phyloP scores from a whole-genome alignment of 2,888 invertebrate species.

The Halocaridina rubra region DNA sequence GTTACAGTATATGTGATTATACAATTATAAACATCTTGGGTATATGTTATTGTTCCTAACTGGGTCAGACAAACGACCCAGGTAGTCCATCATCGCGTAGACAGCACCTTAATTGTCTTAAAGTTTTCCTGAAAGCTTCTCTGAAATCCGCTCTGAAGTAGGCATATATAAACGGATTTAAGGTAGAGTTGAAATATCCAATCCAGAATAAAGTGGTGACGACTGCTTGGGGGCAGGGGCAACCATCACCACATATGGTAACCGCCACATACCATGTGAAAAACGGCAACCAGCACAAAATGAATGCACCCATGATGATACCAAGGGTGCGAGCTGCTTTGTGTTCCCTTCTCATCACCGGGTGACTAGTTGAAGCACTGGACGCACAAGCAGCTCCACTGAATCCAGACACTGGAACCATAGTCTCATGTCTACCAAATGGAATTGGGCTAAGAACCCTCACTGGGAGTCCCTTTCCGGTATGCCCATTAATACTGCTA shows the following conservation, averaged over 20 bases:
- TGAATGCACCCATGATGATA: slow-evolving; percentile 98
- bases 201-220: slow-evolving; percentile 75
- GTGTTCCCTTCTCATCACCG: slow-evolving; percentile 74
- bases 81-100: slow-evolving; percentile 24
- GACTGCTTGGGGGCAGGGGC: slow-evolving; percentile 85
- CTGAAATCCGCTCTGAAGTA: slow-evolving; percentile 98
- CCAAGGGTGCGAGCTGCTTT: slow-evolving; percentile 95
- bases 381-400: neutral
- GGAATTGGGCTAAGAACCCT: slow-evolving; percentile 45
- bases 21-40: neutral
- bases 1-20: neutral
- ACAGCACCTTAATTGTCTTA: slow-evolving; percentile 54
- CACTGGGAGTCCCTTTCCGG: slow-evolving; percentile 37
- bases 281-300: slow-evolving; percentile 96
- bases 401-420: neutral
- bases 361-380: slow-evolving; percentile 17
- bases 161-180: slow-evolving; percentile 94
- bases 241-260: slow-evolving; percentile 82
- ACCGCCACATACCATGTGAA: slow-evolving; percentile 94
- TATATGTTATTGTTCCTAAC: neutral
- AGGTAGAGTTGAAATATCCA: slow-evolving; percentile 94
- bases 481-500: slow-evolving; percentile 43
- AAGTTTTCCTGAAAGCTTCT: slow-evolving; percentile 80
- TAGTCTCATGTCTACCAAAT: slow-evolving; percentile 21
- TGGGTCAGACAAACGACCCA: slow-evolving; percentile 44